phyloP scores from a whole-genome alignment of 2,113 vertebrate species.

The Bambusicola thoracicus region DNA sequence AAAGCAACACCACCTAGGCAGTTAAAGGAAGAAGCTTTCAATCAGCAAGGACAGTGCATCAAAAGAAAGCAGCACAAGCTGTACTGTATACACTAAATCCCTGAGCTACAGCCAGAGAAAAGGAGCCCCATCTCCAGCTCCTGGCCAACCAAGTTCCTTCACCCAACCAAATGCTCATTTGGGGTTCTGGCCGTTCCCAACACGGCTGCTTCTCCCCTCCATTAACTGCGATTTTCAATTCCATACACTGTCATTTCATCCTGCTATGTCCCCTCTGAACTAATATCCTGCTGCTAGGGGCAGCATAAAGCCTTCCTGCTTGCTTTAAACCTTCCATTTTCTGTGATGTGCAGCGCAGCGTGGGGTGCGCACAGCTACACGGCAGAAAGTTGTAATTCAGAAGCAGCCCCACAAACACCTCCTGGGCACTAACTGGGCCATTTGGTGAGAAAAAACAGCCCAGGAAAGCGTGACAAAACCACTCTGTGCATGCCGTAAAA shows the following conservation, averaged over 20 bases:
- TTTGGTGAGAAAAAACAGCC: background rate
- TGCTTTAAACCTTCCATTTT: background rate
- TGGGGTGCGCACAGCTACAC: background rate
- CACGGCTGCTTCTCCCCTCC: background rate
- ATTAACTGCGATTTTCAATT: background rate
- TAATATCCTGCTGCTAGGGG: background rate
- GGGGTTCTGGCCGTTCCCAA: background rate
- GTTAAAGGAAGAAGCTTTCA: background rate
- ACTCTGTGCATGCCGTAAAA: background rate
- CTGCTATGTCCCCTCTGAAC: background rate
- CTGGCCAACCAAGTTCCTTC: background rate
- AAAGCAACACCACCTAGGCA: background rate
- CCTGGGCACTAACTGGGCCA: background rate
- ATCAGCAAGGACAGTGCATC: background rate
- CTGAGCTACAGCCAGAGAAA: rapidly evolving
- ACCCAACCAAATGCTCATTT: background rate
- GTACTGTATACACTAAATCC: rapidly evolving
- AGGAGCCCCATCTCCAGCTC: background rate
- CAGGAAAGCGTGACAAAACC: background rate
- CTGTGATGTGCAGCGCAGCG: background rate
- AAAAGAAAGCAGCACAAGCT: background rate
- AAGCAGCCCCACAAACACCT: background rate
- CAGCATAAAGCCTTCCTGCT: background rate
- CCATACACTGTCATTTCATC: background rate
- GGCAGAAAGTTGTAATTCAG: background rate